Evolutionary conservation across 2,113 vertebrate genomes (phyloP).

Genomic region (Rhodinocichla rosea): DNA sequence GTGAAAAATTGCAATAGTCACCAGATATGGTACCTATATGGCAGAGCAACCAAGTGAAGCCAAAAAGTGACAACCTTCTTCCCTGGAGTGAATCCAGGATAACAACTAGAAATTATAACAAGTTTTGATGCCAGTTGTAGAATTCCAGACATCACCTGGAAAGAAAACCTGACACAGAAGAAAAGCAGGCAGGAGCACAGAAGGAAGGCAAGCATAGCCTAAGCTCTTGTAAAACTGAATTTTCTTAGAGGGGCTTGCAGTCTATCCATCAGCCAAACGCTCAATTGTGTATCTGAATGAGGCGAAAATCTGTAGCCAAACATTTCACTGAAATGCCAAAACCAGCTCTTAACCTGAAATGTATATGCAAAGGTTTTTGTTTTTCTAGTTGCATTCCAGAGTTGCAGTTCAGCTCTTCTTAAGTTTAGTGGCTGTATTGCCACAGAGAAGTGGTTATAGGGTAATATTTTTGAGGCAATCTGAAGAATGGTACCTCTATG

Average conservation of each 20-base stretch:
- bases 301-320: slow-evolving; percentile 36
- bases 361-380: background rate
- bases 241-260: background rate
- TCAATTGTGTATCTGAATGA: background rate
- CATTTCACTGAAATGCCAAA: slow-evolving; percentile 32
- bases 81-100: background rate
- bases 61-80: slow-evolving; percentile 15
- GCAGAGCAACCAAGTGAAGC: slow-evolving; percentile 31
- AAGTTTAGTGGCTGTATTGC: background rate
- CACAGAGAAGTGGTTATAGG: background rate
- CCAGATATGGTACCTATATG: background rate
- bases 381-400: slow-evolving; percentile 15
- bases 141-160: slow-evolving; percentile 29
- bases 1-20: background rate
- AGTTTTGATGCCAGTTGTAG: slow-evolving; percentile 8
- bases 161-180: slow-evolving; percentile 3
- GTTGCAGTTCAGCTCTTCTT: background rate
- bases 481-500: slow-evolving; percentile 36
- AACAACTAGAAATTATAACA: slow-evolving; percentile 39
- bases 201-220: background rate
- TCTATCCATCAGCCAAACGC: slow-evolving; percentile 37
- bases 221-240: background rate
- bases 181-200: background rate
- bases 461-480: background rate
- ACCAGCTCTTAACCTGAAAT: slow-evolving; percentile 27